Evolutionary conservation across 1,140 invertebrate species (phyloP).

Genomic region (Anagrus nilaparvatae): DNA sequence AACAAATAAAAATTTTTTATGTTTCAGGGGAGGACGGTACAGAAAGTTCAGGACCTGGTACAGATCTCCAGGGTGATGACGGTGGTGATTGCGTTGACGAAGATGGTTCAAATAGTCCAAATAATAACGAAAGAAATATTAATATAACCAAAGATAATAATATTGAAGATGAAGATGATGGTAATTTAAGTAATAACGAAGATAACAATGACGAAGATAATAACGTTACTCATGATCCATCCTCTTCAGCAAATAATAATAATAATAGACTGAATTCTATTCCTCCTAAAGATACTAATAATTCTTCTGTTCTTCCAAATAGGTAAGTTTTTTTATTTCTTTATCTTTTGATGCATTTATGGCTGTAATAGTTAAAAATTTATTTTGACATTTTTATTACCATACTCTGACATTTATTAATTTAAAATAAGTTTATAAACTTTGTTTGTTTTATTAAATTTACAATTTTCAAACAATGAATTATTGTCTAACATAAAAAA

Average conservation of each 20-base stretch:
- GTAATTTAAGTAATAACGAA: conserved; percentile 37
- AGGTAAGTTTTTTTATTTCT: conserved; percentile 24
- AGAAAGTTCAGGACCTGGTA: conserved; percentile 41
- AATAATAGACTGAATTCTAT: conserved; percentile 34
- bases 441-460: too few species aligned
- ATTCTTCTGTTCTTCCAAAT: conserved; percentile 37
- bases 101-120: conserved; percentile 44
- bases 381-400: too few species aligned
- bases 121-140: conserved; percentile 36
- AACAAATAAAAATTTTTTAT: too few species aligned
- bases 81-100: conserved; percentile 46
- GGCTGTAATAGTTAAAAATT: conserved; percentile 7
- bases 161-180: conserved; percentile 38
- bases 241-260: conserved; percentile 24
- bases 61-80: conserved; percentile 43
- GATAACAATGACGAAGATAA: conserved; percentile 39
- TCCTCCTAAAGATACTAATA: conserved; percentile 34
- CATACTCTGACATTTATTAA: too few species aligned
- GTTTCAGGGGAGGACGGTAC: conserved; percentile 50
- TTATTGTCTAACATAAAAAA: too few species aligned
- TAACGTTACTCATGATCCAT: conserved; percentile 27
- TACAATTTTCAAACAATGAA: too few species aligned
- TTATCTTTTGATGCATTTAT: background rate
- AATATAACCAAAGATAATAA: too few species aligned
- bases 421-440: too few species aligned